phyloP scores from a whole-genome alignment of 2,797 vertebrate species.

The Ara ararauna region DNA sequence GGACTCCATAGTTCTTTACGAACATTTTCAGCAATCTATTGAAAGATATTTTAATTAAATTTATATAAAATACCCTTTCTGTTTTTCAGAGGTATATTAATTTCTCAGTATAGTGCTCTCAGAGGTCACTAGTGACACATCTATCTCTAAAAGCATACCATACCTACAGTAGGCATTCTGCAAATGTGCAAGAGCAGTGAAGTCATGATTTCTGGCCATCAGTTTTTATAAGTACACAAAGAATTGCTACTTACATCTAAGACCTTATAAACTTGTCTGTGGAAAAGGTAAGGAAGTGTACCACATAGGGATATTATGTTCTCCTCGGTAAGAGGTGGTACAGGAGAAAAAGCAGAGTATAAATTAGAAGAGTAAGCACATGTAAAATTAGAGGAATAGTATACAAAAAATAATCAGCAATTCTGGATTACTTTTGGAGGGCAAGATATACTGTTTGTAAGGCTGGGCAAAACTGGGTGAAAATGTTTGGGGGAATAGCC shows the following conservation, averaged over 20 bases:
- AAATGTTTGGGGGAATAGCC: background rate
- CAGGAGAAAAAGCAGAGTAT: background rate
- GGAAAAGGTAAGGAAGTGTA: background rate
- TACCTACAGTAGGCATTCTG: background rate
- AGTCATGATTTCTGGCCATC: background rate
- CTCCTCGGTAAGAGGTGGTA: background rate
- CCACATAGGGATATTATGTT: background rate
- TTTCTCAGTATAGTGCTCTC: background rate
- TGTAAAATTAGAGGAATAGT: background rate
- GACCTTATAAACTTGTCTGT: background rate
- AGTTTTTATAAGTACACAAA: background rate
- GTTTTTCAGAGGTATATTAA: background rate
- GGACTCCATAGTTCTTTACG: background rate
- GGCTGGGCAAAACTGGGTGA: background rate
- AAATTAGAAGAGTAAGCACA: background rate
- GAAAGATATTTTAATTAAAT: background rate
- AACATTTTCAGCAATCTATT: background rate
- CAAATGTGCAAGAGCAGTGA: background rate
- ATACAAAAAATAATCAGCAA: background rate
- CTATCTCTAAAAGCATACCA: background rate
- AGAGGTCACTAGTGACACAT: background rate
- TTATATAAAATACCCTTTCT: background rate
- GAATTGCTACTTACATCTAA: background rate
- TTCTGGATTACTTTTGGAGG: background rate
- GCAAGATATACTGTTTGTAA: background rate